Evolutionary conservation across 2,888 invertebrate species (phyloP), one percentile per base, ranked within the genome.

Genomic region (Drosophila mettleri): DNA sequence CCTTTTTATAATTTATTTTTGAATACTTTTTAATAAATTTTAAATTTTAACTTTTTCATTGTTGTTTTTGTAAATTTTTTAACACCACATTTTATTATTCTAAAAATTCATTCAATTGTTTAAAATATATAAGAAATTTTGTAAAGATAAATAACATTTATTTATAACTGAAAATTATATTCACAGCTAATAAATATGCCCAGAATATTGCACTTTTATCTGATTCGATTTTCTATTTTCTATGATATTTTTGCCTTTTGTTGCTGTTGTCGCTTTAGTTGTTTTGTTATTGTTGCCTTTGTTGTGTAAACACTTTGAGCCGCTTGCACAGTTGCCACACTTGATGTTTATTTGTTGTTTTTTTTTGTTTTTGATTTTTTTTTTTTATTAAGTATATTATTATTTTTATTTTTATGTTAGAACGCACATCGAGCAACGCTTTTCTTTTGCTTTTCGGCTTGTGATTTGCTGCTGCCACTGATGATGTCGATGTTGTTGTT

Each of bases 391-490:
- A 58, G n/a, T n/a, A n/a, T 39, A 39, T n/a, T 58, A 24, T 34
- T 34, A 34, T 61, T 57, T 20, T 49, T 51, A 51, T 65, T 79
- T 34, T 64, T 48, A 55, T 78, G 64, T 61, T 61, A 69, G 61
- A 73, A 62, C 77, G 62, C 74, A 77, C 68, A 61, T 53, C 78
- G 41, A 64, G 51, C 74, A 57, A 68, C 43, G 68, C 73, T 67
- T 86, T 81, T 86, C 83, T 78, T 84, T 78, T 59, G 81, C 71
- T 74, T 74, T 68, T 72, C 68, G 53, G 57, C 64, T 73, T 73
- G 49, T 70, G 75, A 69, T 74, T 73, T 80, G 64, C 61, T 55
- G 52, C 60, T 65, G 43, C 39, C 73, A 53, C 38, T 70, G 52
- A n/a, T 75, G 67, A 12, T 39, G n/a, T 29, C n/a, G 9, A 16